A percentile compares a stretch with the other conserved stretches of the same genome.
phyloP scores from a whole-genome alignment of 2,888 invertebrate genomes.

The Plagodis pulveraria region DNA sequence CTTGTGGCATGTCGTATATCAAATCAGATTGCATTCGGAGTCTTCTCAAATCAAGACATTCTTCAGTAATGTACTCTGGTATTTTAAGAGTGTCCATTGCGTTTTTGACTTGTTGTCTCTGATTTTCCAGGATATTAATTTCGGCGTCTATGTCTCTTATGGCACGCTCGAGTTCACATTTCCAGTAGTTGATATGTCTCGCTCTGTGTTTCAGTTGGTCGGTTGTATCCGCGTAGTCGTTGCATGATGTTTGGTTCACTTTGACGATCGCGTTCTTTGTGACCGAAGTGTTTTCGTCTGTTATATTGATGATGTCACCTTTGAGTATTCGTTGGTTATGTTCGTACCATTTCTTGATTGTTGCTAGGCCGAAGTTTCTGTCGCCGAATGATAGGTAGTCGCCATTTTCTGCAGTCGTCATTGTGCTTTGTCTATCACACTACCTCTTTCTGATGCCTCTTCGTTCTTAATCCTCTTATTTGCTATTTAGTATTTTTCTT shows the following conservation, averaged over 20 bases:
- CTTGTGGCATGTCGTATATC: conserved; percentile 90
- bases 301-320: conserved; percentile 73
- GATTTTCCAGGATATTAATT: conserved; percentile 64
- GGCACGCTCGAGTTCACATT: conserved; percentile 72
- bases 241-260: conserved; percentile 74
- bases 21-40: conserved; percentile 90
- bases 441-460: not conserved
- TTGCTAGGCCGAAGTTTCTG: conserved; percentile 60
- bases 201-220: conserved; percentile 70
- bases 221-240: conserved; percentile 71
- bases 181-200: conserved; percentile 78
- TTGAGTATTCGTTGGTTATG: conserved; percentile 68
- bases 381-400: conserved; percentile 70
- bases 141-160: conserved; percentile 74
- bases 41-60: conserved; percentile 88
- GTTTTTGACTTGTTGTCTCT: conserved; percentile 76
- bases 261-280: conserved; percentile 77
- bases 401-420: conserved; percentile 63
- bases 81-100: conserved; percentile 69
- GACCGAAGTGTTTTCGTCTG: conserved; percentile 70
- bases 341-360: conserved; percentile 68
- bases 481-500: not conserved
- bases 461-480: not conserved
- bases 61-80: conserved; percentile 82
- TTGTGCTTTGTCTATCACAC: conserved; percentile 23